phyloP scores from a whole-genome alignment of 2,888 invertebrate species.

The Chrysolina americana region DNA sequence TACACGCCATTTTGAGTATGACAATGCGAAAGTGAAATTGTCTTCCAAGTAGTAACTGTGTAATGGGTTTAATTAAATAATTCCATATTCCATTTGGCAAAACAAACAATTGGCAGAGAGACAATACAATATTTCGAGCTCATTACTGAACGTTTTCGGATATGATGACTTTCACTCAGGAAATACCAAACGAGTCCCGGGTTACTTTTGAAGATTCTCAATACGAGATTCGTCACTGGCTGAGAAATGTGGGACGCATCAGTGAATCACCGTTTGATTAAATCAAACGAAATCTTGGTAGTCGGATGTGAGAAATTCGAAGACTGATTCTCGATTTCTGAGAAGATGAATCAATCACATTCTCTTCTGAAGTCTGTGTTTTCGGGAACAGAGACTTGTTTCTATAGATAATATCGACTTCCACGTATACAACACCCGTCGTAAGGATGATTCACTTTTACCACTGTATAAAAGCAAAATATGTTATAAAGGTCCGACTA shows the following conservation, averaged over 20 bases:
- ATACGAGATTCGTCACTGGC: background rate
- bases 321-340: background rate
- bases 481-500: too few species aligned
- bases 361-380: too few species aligned
- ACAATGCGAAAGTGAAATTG: conserved; percentile 42
- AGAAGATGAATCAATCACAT: conserved; percentile 1
- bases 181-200: conserved; percentile 6
- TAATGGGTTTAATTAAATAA: conserved; percentile 39
- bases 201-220: background rate
- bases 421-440: too few species aligned
- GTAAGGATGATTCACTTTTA: too few species aligned
- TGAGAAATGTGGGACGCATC: background rate
- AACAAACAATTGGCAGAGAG: conserved; percentile 34
- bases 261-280: background rate
- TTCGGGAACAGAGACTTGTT: too few species aligned
- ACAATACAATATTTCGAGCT: conserved; percentile 35
- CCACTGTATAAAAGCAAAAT: too few species aligned
- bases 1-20: conserved; percentile 21
- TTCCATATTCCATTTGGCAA: conserved; percentile 43
- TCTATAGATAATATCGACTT: too few species aligned
- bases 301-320: background rate
- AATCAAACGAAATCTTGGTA: background rate
- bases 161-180: conserved; percentile 3
- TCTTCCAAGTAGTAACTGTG: conserved; percentile 29
- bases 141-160: background rate